Percentiles rank a stretch among this genome's conserved stretches.
These are phyloP conservation scores for Drosophila arizonae DNA, from an alignment of 1,140 invertebrate genomes.

Conservation along the genomic window DNA sequence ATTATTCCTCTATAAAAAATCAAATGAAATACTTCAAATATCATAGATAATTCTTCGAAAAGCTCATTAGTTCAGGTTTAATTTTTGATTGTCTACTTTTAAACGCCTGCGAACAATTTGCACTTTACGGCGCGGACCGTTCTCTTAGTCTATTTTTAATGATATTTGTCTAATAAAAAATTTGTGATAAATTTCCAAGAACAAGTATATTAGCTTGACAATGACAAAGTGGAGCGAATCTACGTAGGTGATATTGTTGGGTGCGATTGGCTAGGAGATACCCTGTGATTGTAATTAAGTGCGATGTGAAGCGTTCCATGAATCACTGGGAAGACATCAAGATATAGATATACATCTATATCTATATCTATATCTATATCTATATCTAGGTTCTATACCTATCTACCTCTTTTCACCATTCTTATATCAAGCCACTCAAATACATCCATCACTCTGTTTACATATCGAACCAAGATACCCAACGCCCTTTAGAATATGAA, in stretches of 20 bases:
- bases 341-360: no score
- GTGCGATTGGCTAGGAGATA: background rate
- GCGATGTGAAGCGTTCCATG: background rate
- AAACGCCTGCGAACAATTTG: background rate
- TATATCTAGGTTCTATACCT: no score
- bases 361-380: no score
- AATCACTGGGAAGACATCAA: background rate
- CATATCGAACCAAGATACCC: background rate
- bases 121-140: background rate
- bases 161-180: slow-evolving; percentile 2
- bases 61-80: no score
- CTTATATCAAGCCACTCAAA: background rate
- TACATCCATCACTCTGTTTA: background rate
- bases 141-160: background rate
- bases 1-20: no score
- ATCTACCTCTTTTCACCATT: background rate
- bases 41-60: no score
- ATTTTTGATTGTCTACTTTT: no score
- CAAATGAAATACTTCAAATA: no score
- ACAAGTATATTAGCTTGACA: background rate
- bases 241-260: background rate
- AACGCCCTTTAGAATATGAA: no score
- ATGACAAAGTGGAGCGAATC: background rate
- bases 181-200: slow-evolving; percentile 3
- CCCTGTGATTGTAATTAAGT: background rate